Evolutionary conservation across 2,797 vertebrate species (phyloP).

Genomic region (Alca torda): DNA sequence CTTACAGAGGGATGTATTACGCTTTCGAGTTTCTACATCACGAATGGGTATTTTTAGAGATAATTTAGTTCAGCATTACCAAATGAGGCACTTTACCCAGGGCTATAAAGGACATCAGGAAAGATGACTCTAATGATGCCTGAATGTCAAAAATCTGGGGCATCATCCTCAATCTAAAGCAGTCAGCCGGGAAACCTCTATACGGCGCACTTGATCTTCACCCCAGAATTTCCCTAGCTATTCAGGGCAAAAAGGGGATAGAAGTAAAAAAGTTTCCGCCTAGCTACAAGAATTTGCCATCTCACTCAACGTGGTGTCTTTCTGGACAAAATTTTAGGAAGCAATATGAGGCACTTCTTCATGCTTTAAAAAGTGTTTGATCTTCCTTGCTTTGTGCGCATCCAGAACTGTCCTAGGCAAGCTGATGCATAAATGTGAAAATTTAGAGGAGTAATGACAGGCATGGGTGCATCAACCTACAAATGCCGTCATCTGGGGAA

Average conservation of each 20-base stretch:
- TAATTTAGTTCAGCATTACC: background rate
- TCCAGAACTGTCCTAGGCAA: background rate
- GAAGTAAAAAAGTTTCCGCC: background rate
- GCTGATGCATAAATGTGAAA: background rate
- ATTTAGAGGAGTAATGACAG: background rate
- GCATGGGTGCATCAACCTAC: background rate
- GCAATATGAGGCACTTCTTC: background rate
- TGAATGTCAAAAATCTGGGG: background rate
- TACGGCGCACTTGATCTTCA: rapidly evolving
- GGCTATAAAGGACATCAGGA: background rate
- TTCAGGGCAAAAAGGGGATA: background rate
- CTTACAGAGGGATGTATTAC: background rate
- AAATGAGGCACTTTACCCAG: background rate
- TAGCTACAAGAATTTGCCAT: background rate
- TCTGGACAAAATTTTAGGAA: background rate
- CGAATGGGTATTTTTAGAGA: background rate
- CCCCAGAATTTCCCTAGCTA: background rate
- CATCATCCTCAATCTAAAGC: background rate
- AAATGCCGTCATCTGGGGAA: background rate
- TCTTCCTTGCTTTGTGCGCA: background rate
- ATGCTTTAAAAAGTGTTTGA: background rate
- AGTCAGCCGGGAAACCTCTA: background rate
- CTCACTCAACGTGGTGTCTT: background rate
- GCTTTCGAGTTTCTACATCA: background rate
- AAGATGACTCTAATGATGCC: background rate